Base-by-base conservation (phyloP, 2,888 invertebrate species). In the Odontothrips loti region DNA sequence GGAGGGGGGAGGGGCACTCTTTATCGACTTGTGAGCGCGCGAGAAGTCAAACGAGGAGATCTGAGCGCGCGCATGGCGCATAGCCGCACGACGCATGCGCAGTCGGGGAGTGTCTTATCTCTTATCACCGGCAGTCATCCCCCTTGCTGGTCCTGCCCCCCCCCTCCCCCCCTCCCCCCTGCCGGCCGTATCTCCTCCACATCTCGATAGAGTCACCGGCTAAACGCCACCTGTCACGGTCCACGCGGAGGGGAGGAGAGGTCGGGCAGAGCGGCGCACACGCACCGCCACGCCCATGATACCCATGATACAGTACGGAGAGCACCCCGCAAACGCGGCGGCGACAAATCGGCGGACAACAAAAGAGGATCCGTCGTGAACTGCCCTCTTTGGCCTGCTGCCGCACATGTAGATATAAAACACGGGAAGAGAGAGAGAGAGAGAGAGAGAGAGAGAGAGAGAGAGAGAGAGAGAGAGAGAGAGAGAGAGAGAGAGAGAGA, bases 181-280 rank as follows among this genome's bases (percentile, higher is more conserved):
- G n/a, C 51, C 51, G 12, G 15, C 51, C 15, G 20, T 58, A 58
- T 58, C 58, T 58, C 17, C 58, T 17, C n/a, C 23, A 75, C 68
- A 75, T 75, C 68, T 75, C 23, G 68, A 75, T 75, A 75, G 23
- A 43, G 34, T 43, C 23, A 2, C 68, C 27, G 34, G 68, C 68
- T 23, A 75, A 75, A 75, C 68, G 68, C 68, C 68, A 75, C 68
- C 68, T 75, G 68, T 27, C 68, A 75, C 27, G 68, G 12, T 23
- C 9, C 68, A 20, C 68, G 12, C 68, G 68, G 1, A 6, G 27
- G 68, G 27, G 27, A 3, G 27, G 68, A n/a, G 68, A 6, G 68
- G 10, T 11, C 9, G 23, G 27, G 68, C 68, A 23, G 11, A 10
- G 68, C 68, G 23, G 68, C 15, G 23, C 9, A 23, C 23, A 6